Conservation (phyloP, 2,113 vertebrate species). For the Clarias magur region DNA sequence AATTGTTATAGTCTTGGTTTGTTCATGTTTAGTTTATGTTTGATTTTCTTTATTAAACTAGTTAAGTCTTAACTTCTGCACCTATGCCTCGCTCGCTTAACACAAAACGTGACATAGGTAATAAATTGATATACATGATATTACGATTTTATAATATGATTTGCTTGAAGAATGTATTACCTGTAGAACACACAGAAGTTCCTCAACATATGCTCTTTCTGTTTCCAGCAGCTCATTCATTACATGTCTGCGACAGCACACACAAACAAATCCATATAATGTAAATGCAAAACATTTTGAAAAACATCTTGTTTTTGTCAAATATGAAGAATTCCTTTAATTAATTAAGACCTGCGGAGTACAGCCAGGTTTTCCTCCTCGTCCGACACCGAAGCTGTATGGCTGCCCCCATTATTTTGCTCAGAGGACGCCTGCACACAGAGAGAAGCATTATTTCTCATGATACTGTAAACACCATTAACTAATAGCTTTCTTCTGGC, state of each 20-base stretch:
- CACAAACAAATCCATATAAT: not conserved
- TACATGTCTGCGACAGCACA: constrained; percentile 80
- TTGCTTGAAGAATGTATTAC: constrained; percentile 63
- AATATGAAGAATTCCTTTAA: not conserved
- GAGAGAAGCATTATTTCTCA: not conserved
- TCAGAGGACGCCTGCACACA: constrained; percentile 35
- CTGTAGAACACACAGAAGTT: constrained; percentile 93
- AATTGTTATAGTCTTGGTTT: not conserved
- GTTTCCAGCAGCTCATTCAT: constrained; percentile 98
- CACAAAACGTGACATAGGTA: too few species aligned
- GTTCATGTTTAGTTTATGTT: too few species aligned
- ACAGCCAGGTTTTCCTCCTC: constrained; percentile 94
- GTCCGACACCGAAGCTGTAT: constrained; percentile 77
- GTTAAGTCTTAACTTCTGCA: too few species aligned
- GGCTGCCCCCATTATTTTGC: constrained; percentile 18
- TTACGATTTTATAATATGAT: not conserved
- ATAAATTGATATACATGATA: too few species aligned
- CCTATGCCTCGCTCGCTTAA: too few species aligned
- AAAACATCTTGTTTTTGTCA: not conserved
- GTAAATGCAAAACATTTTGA: constrained; percentile 1
- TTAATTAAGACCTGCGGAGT: constrained; percentile 81
- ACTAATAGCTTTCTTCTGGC: not conserved
- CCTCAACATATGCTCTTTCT: constrained; percentile 92
- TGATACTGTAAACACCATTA: not conserved
- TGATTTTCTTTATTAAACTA: too few species aligned